Base-by-base conservation (phyloP, 2,888 invertebrate species). In the Heliconius erato region DNA sequence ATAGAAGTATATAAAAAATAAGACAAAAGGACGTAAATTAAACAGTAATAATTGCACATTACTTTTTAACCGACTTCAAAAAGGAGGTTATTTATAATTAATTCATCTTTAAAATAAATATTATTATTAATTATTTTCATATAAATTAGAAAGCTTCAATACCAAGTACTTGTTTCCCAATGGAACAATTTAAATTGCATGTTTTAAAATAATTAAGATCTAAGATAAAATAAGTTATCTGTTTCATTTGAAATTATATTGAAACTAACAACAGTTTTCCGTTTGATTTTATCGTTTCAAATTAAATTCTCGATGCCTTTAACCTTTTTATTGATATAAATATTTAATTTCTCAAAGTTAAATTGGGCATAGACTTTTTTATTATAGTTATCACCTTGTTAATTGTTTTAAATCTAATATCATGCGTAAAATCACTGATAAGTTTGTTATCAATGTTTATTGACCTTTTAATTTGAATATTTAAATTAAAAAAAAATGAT, bases 401-500 rank as follows among this genome's bases (percentile, higher is more conserved):
- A 63, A 63, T 63, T 63, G 12, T n/a, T 63, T n/a, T 63, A n/a
- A 63, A 28, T 28, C 67, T 14, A 26, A 16, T 16, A 67, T 67
- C 5, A 16, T 35, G 35, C 35, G 3, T 71, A n/a, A n/a, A 40
- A 40, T 40, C 1, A 11, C 16, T 28, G 72, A 44, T 72, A 72
- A 9, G 9, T 3, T 9, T 23, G 4, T 40, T 71, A n/a, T 2
- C 40, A 40, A n/a, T n/a, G 12, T n/a, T n/a, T n/a, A 40, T 23
- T 23, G 35, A 14, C n/a, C 71, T 40, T 71, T 49, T 49, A 49
- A 49, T 9, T n/a, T 54, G 19, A 54, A 35, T 69, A 71, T 71
- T 40, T n/a, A 71, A 71, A 71, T 40, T 63, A 12, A n/a, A 65
- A 65, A 40, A 71, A 71, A 40, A 40, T n/a, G 12, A 71, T 35